Evolutionary conservation across 2,113 vertebrate species (phyloP).

Genomic region (Emydura subglobosa): DNA sequence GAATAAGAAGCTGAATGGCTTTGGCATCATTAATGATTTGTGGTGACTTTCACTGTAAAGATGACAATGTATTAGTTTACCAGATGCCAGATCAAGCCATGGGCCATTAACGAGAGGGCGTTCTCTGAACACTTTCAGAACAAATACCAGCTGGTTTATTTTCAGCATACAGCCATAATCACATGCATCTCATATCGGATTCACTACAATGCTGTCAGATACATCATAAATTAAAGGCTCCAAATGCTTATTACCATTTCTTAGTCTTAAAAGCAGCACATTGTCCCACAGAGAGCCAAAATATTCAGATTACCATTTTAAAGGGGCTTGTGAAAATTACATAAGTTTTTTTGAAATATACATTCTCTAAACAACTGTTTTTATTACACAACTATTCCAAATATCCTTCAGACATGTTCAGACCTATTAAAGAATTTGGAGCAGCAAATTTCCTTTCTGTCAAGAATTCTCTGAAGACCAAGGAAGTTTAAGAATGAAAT

Average conservation of each 20-base stretch:
- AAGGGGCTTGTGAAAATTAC: conserved; percentile 4
- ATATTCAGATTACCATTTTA: conserved; percentile 18
- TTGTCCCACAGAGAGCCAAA: conserved; percentile 38
- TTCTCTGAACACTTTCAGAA: conserved; percentile 70
- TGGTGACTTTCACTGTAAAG: conserved; percentile 71
- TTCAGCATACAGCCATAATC: conserved; percentile 62
- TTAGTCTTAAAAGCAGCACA: conserved; percentile 47
- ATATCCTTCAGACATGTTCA: neutral
- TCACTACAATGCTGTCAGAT: conserved; percentile 66
- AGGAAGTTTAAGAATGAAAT: neutral
- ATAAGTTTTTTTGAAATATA: neutral
- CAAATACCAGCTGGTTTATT: conserved; percentile 80
- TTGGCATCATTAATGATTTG: conserved; percentile 70
- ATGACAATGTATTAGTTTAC: conserved; percentile 71
- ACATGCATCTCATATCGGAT: conserved; percentile 55
- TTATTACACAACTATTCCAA: neutral
- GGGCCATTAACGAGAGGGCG: conserved; percentile 75
- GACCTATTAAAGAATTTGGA: neutral
- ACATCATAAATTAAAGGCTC: conserved; percentile 62
- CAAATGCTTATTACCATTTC: conserved; percentile 25
- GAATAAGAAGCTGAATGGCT: conserved; percentile 48
- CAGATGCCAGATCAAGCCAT: conserved; percentile 76
- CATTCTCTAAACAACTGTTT: neutral
- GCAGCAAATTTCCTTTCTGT: neutral
- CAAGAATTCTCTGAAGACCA: neutral